phyloP scores from a whole-genome alignment of 2,113 vertebrate species.

The Axis porcinus region DNA sequence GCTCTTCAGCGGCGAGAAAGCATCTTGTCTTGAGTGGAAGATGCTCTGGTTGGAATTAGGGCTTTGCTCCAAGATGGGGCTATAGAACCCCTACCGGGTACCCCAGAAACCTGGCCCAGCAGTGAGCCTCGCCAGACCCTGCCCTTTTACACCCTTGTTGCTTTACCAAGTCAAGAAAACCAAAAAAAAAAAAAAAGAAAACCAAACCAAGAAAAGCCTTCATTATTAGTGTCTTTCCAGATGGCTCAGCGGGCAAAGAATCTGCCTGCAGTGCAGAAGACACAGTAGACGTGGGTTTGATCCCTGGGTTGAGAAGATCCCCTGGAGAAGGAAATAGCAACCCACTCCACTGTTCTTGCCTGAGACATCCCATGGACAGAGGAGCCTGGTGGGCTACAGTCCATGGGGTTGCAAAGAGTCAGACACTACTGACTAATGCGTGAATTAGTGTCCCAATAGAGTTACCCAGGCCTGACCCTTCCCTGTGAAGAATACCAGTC shows the following conservation, averaged over 20 bases:
- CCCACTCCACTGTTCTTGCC: background rate
- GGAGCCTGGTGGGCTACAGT: background rate
- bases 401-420: background rate
- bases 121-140: background rate
- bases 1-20: background rate
- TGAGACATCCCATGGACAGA: background rate
- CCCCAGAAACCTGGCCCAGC: background rate
- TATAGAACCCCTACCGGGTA: rapidly evolving
- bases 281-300: background rate
- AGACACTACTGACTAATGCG: background rate
- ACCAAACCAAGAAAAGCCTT: background rate
- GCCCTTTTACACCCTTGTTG: background rate
- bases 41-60: background rate
- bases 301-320: background rate
- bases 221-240: background rate
- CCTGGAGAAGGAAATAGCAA: background rate
- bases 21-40: background rate
- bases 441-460: background rate
- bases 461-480: background rate
- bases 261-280: background rate
- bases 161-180: background rate
- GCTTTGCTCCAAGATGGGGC: background rate
- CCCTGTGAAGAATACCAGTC: background rate
- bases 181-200: background rate
- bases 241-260: background rate